Evolutionary conservation across 2,113 vertebrate genomes (phyloP), one percentile per base, ranked within the genome.

Genomic region (Spheniscus mendiculus): DNA sequence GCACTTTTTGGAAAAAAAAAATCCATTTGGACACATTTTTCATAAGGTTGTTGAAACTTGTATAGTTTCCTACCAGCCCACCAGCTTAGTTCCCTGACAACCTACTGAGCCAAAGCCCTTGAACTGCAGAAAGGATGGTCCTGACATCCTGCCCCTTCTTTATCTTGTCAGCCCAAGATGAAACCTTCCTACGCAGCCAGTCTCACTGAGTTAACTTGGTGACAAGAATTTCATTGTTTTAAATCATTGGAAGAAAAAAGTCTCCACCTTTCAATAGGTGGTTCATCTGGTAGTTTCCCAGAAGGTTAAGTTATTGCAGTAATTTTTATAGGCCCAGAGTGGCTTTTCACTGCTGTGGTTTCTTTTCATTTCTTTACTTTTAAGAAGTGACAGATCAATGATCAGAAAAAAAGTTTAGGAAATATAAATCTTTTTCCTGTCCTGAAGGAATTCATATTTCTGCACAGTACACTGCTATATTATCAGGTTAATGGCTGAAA

Each of bases 11-110:
- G 16, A 17, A 7, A 32, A 32, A 12, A 9, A 49, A 49, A 22
- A 49, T 12, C 11, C 16, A 1, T 69, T 86, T 66, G 19, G 19
- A 67, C 14, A 49, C 12, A 45, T 44, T 93, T 73, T 80, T 87
- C 0, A 12, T 45, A 45, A 12, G 2, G 11, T 45, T n/a, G 2
- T 36, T 55, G 10, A 77, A 83, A 59, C 15, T 27, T 42, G 1
- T 52, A 34, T 70, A 32, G 44, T 45, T 81, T 80, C 19, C 38
- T 50, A 83, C 21, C 27, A 72, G 21, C 12, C 21, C 27, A 71
- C 9, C 27, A 45, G 19, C 56, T 58, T 21, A 25, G 5, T 25
- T 45, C 18, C 2, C 32, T 77, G n/a, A 59, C 32, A 67, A 45
- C 5, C 25, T 71, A 15, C 22, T 32, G 40, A 89, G 44, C 6